Conservation (phyloP, 2,113 vertebrate genomes). For the Halichoerus grypus region DNA sequence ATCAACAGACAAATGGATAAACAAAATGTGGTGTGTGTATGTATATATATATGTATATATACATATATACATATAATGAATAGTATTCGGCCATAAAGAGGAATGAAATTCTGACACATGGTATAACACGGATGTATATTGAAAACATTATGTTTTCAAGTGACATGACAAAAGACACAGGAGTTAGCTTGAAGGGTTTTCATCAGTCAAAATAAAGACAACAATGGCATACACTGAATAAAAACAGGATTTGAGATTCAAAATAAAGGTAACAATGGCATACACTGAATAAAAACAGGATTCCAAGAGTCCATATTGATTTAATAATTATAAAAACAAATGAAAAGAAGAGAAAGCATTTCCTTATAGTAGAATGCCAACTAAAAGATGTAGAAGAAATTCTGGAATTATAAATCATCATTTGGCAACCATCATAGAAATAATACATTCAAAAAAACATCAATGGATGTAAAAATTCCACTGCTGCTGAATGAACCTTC, state of each 20-base stretch:
- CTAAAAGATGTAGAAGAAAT: constrained; percentile 34
- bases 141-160: neutral
- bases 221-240: neutral
- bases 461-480: neutral
- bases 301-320: neutral
- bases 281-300: constrained; percentile 24
- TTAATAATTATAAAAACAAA: neutral
- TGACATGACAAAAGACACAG: neutral
- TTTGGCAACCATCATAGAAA: neutral
- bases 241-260: constrained; percentile 30
- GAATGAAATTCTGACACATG: neutral
- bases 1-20: neutral
- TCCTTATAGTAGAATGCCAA: constrained; percentile 27
- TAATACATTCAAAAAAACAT: constrained; percentile 13
- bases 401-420: constrained; percentile 38
- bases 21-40: neutral
- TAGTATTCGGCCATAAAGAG: neutral
- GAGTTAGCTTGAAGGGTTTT: neutral
- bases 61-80: neutral
- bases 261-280: constrained; percentile 28
- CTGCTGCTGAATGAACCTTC: neutral
- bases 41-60: too few relatives aligned
- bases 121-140: neutral
- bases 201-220: constrained; percentile 11
- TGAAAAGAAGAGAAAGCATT: constrained; percentile 29